Evolutionary conservation across 2,797 vertebrate genomes (phyloP).

Genomic region (Scleropages formosus): DNA sequence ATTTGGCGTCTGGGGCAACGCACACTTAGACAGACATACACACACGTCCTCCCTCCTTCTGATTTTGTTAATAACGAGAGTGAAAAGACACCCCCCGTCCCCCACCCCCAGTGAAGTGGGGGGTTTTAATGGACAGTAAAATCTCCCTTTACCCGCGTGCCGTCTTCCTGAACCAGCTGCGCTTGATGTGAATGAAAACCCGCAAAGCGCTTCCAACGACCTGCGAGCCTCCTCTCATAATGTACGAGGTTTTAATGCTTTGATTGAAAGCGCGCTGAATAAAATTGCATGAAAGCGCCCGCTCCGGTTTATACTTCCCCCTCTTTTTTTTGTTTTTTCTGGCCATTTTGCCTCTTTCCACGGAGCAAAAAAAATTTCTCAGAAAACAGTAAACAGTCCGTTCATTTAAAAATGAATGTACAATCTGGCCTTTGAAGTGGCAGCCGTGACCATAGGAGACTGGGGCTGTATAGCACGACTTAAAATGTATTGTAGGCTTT

Average conservation of each 20-base stretch:
- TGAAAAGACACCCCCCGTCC: too few species aligned
- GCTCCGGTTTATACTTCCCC: neutral
- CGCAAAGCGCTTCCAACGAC: constrained; percentile 11
- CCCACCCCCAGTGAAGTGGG: neutral
- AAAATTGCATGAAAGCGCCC: constrained; percentile 15
- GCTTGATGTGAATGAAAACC: constrained; percentile 16
- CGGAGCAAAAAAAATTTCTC: constrained; percentile 1
- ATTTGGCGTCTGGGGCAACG: too few species aligned
- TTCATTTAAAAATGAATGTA: constrained; percentile 20
- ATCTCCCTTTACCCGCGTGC: neutral
- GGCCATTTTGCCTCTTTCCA: neutral
- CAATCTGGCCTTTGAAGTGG: constrained; percentile 37
- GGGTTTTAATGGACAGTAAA: neutral
- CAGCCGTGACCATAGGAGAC: constrained; percentile 56
- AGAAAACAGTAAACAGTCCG: constrained; percentile 22
- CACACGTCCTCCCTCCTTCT: too few species aligned
- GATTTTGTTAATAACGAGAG: too few species aligned
- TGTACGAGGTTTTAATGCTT: constrained; percentile 15
- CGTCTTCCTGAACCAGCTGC: neutral
- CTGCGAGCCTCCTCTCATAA: neutral
- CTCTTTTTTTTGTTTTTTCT: neutral
- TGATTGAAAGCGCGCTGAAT: neutral
- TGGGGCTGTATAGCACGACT: constrained; percentile 64
- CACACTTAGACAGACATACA: too few species aligned
- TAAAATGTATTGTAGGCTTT: constrained; percentile 62